Evolutionary conservation across 1,140 invertebrate genomes (phyloP), one percentile per base, ranked within the genome.

Genomic region (Drosophila kanapiae): DNA sequence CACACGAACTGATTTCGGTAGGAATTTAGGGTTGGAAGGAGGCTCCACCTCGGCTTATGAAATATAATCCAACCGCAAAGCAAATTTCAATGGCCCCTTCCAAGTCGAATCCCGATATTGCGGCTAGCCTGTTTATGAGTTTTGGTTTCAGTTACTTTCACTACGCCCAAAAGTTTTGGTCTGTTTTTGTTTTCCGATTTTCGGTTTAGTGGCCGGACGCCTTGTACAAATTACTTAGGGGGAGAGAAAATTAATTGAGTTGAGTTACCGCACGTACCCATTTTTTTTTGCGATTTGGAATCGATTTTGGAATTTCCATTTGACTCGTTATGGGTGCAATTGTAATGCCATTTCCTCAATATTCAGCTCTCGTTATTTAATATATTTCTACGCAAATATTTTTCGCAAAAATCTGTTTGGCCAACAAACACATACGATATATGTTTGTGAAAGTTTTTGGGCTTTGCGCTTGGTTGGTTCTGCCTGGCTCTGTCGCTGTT

Each of bases 11-110:
- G 48, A 70, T 68, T 43, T 29, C 16, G 31, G 18, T 8, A 10
- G 33, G 33, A 35, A 18, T 29, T n/a, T 10, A 11, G 14, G 42
- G 8, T 33, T 23, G 8, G 5, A 4, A 9, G 48, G n/a, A 7
- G 16, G 6, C 31, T 6, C 38, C 11, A n/a, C 4, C 1, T 3
- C 1, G 47, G 38, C 33, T 62, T 58, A 63, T 70, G 40, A 63
- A 47, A 56, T 49, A 62, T 70, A 78, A 71, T 62, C 40, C 47
- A 40, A 78, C 76, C 76, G 58, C 75, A 78, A 18, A 62, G 60
- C 40, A 43, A 47, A 63, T 62, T 71, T 56, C 49, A 48, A 42
- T 51, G 13, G 10, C 37, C 6, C 42, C 38, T 16, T 13, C 14
- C 47, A 11, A 3, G 23, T 3, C 23, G 23, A 23, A 4, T 10